Conservation (phyloP, 2,113 vertebrate genomes). For the Dipodomys spectabilis region DNA sequence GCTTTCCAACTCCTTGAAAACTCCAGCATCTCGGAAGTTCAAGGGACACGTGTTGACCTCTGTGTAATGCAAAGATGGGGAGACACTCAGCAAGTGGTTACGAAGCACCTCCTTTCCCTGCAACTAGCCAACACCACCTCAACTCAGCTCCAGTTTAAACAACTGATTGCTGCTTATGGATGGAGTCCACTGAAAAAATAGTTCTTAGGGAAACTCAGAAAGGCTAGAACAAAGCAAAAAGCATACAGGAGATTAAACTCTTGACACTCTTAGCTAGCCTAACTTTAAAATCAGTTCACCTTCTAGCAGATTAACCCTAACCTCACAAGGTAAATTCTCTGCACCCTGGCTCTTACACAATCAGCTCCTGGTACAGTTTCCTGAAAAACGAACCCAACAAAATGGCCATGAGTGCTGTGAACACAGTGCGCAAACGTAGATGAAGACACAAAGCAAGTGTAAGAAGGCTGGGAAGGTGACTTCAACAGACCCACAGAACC, state of each 20-base stretch:
- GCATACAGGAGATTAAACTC: not conserved
- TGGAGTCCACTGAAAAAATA: not conserved
- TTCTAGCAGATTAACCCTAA: not conserved
- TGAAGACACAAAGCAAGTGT: no score
- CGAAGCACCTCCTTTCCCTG: no score
- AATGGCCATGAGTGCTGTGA: no score
- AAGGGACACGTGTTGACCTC: not conserved
- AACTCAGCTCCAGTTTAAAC: not conserved
- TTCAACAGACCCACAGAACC: no score
- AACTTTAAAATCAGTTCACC: not conserved
- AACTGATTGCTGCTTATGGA: not conserved
- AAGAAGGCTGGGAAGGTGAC: no score
- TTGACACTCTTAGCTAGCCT: not conserved
- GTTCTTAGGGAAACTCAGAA: not conserved
- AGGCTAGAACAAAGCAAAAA: not conserved
- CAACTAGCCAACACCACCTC: not conserved
- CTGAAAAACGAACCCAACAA: no score
- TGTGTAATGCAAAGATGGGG: not conserved
- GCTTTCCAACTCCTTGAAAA: not conserved
- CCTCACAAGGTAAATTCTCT: not conserved
- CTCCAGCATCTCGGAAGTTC: not conserved
- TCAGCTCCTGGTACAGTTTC: no score
- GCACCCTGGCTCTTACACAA: no score
- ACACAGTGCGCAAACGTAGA: no score
- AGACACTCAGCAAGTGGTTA: not conserved